Conservation (phyloP, 1,140 invertebrate species). For the Magallana angulata region DNA sequence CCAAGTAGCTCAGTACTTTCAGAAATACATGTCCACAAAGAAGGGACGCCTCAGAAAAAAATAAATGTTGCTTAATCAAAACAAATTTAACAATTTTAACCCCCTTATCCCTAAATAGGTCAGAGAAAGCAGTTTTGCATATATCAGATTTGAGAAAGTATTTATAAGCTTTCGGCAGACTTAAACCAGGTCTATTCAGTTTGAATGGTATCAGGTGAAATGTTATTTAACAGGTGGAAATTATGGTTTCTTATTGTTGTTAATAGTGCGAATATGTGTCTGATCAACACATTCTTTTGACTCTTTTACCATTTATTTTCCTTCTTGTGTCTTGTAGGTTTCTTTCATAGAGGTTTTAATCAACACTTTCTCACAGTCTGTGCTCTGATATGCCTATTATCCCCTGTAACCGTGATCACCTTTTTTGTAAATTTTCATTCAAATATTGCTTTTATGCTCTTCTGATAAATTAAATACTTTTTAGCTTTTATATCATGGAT, state of each 20-base stretch:
- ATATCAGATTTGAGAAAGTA: no score
- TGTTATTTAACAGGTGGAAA: slow-evolving; percentile 30
- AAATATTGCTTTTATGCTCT: no score
- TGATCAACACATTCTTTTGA: slow-evolving; percentile 35
- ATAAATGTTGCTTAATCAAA: no score
- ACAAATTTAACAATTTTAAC: neutral
- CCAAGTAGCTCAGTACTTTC: neutral
- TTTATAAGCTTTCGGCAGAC: no score
- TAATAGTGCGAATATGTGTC: slow-evolving; percentile 9
- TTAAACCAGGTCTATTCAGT: no score
- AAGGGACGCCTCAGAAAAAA: neutral
- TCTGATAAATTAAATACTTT: no score
- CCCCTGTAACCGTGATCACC: slow-evolving; percentile 27
- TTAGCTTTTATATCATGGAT: no score
- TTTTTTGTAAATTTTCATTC: no score
- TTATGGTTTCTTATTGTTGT: no score
- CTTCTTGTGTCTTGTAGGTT: slow-evolving; percentile 16
- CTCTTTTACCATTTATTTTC: neutral
- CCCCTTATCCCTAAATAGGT: no score
- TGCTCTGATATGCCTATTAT: slow-evolving; percentile 33
- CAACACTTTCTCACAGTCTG: slow-evolving; percentile 30
- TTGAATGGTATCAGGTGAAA: slow-evolving; percentile 20
- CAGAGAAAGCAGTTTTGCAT: no score
- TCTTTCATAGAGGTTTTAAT: slow-evolving; percentile 29
- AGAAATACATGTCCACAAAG: slow-evolving; percentile 13